Evolutionary conservation across 2,888 invertebrate species (phyloP).

Genomic region (Slavum lentiscoides): DNA sequence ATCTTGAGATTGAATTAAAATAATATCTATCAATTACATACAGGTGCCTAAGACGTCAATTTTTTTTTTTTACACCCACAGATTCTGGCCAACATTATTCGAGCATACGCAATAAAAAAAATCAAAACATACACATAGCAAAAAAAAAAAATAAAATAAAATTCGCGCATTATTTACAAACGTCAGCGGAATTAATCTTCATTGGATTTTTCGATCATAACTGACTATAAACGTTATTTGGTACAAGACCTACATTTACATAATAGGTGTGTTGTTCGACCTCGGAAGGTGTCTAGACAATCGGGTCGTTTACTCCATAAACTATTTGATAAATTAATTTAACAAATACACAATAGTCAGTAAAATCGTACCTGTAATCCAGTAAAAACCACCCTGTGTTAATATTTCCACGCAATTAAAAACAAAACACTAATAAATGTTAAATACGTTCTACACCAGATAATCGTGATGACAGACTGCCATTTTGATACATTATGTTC

Average conservation of each 20-base stretch:
- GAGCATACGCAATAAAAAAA: neutral
- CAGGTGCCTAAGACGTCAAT: too few relatives aligned
- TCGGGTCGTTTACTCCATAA: neutral
- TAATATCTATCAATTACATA: too few relatives aligned
- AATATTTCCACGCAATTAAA: neutral
- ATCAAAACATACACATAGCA: neutral
- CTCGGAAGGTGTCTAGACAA: neutral
- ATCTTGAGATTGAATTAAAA: too few relatives aligned
- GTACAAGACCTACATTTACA: constrained; percentile 51
- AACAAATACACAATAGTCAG: neutral
- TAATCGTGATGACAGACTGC: constrained; percentile 50
- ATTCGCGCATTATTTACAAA: neutral
- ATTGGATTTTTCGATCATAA: neutral
- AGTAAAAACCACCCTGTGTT: neutral
- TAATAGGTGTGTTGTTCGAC: constrained; percentile 37
- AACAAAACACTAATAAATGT: constrained; percentile 21
- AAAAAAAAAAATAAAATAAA: neutral
- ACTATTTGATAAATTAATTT: neutral
- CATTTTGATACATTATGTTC: constrained; percentile 52
- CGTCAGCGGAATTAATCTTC: neutral
- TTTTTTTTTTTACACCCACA: too few relatives aligned
- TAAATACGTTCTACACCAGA: constrained; percentile 20
- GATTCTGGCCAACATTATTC: too few relatives aligned
- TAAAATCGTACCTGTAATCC: constrained; percentile 12
- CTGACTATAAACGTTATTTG: constrained; percentile 14